Conservation (phyloP, 1,140 invertebrate genomes). For the Musca domestica region DNA sequence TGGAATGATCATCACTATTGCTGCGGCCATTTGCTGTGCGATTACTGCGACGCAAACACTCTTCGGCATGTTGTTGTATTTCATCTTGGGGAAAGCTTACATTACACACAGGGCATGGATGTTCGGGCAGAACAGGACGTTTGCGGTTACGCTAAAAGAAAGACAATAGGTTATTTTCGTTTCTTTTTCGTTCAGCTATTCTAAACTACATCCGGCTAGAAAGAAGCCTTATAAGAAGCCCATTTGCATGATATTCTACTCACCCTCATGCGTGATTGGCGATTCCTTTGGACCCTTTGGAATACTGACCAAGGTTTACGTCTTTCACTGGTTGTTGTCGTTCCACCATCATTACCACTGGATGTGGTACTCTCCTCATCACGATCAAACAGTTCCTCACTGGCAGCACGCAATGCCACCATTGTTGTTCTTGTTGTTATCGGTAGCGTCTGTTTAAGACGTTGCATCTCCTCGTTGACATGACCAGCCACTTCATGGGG, state of each 20-base stretch:
- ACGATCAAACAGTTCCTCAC: neutral
- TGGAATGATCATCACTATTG: constrained; percentile 26
- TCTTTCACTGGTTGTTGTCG: constrained; percentile 38
- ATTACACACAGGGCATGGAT: constrained; percentile 72
- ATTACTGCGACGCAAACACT: constrained; percentile 61
- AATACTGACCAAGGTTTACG: constrained; percentile 49
- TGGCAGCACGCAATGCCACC: neutral
- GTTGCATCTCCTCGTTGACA: constrained; percentile 72
- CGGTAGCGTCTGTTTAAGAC: constrained; percentile 62
- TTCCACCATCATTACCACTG: too few relatives aligned
- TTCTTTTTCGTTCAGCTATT: too few relatives aligned
- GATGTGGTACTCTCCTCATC: constrained; percentile 29
- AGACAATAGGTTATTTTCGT: too few relatives aligned
- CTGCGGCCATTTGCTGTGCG: constrained; percentile 30
- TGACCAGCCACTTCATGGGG: constrained; percentile 73
- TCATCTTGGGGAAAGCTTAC: constrained; percentile 65
- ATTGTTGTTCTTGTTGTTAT: too few relatives aligned
- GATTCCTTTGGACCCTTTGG: constrained; percentile 56
- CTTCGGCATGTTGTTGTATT: constrained; percentile 74
- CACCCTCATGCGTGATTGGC: constrained; percentile 54
- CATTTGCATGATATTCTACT: neutral
- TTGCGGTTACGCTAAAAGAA: constrained; percentile 36
- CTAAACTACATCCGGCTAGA: neutral
- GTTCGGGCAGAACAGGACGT: constrained; percentile 32
- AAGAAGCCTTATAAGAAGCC: neutral